Base-by-base conservation (phyloP, 2,888 invertebrate species). In the Pinctada fucata region DNA sequence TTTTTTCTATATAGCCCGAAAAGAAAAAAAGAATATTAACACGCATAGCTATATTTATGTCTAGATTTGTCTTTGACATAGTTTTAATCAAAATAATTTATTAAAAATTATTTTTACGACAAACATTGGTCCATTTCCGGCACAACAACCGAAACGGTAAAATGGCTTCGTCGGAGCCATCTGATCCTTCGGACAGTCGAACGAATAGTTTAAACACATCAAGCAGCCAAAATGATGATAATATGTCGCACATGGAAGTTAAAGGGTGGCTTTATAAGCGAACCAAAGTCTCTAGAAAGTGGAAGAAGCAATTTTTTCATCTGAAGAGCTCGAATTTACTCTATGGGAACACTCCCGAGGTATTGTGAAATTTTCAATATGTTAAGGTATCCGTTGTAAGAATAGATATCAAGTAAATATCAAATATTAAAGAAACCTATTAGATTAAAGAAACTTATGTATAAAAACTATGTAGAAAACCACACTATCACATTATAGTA, bases 241-340 rank as follows among this genome's bases (percentile, higher is more conserved):
- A 84, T 47, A 71, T 82, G 10, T 72, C 76, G 64, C 83, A 86
- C n/a, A 84, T 82, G 65, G 88, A 88, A 81, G 76, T 87, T n/a
- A 87, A 87, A 73, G 92, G 92, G 2, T 92, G 91, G 90, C 83
- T 92, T 13, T 87, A 90, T 88, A 91, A 91, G 80, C 83, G 91
- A 70, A 87, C 90, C 6, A 87, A 89, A 69, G 77, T 91, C 74
- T 90, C 91, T 0, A 86, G 89, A 78, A 91, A 91, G 82, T 92
- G 92, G 92, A 89, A 89, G 81, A 89, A 86, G 76, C 89, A 90
- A 67, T 92, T 91, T 90, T 92, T 91, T 79, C 80, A 88, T 45
- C 82, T 92, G 81, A 89, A 89, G 83, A 90, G 87, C 75, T 88
- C 90, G 66, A 88, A 87, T 77, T 85, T 92, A 49, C 84, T 85